Evolutionary conservation across 2,888 invertebrate species (phyloP), one percentile per base, ranked within the genome.

Genomic region (Eulithis prunata): DNA sequence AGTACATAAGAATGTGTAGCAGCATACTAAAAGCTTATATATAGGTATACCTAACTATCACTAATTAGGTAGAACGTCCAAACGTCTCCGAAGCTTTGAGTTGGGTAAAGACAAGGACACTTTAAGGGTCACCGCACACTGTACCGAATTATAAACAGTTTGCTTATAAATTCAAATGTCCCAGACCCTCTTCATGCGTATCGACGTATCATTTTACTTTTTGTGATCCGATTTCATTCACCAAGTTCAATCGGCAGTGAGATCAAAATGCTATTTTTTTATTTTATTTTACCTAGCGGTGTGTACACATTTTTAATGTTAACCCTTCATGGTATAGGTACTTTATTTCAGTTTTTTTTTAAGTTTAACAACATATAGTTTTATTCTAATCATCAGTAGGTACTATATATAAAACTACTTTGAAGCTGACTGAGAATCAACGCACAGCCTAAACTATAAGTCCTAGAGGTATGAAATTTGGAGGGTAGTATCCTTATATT

Each of bases 61-160:
- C 83, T 84, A 84, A 84, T 83, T 84, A 84, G 82, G 79, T 81
- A 80, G 76, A 77, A 73, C 76, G 81, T 79, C 82, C 78, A 78
- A 78, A 80, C 78, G 80, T 83, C 81, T 69, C 69, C 62, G 76
- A 71, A 65, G 73, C 76, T 82, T 83, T 86, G 84, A 85, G 82
- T 78, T 84, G 82, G 85, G 84, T 85, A 76, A 65, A 78, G 82
- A 79, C 80, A 81, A 75, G 78, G 76, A 78, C 78, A 76, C 75
- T 77, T 72, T 77, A 77, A 75, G 79, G 78, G 78, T 78, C 78
- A 78, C 78, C 76, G 78, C 76, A 76, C 76, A 78, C 75, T 78
- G 74, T 68, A 69, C 72, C 67, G 67, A 71, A 71, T 71, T 71
- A 71, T 72, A 71, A 71, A 73, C 71, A 71, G 70, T 66, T 69